These are phyloP conservation scores for Sitta europaea DNA, from an alignment of 2,113 vertebrate species.

Conservation along the genomic window DNA sequence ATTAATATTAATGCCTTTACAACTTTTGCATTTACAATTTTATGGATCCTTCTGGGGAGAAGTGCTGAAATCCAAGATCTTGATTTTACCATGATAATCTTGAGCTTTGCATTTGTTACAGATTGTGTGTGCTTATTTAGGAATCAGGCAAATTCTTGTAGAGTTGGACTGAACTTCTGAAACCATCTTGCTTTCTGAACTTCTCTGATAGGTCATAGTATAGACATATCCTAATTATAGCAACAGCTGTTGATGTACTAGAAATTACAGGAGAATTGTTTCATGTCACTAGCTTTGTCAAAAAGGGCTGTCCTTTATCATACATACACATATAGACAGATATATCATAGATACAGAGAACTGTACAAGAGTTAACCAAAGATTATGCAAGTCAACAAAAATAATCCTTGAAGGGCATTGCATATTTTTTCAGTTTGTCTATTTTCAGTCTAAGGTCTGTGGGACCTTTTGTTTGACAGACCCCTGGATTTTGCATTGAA, in stretches of 20 bases:
- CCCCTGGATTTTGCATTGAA: background rate
- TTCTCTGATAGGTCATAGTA: background rate
- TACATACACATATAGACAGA: too few relatives aligned
- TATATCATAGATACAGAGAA: fast-evolving
- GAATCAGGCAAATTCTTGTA: background rate
- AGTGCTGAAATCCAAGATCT: background rate
- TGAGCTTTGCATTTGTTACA: background rate
- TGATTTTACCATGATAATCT: background rate
- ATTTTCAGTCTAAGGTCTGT: background rate
- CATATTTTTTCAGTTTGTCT: background rate
- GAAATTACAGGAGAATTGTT: background rate
- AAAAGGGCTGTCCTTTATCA: background rate
- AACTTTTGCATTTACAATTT: background rate
- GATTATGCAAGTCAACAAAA: fast-evolving
- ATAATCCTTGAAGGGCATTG: background rate
- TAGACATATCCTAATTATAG: background rate
- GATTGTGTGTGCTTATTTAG: background rate
- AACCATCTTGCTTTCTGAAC: background rate
- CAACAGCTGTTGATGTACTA: background rate
- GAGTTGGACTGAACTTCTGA: background rate
- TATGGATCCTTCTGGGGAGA: background rate
- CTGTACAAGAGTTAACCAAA: background rate
- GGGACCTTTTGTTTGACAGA: background rate
- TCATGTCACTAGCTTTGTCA: background rate
- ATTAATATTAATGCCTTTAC: background rate